Evolutionary conservation across 2,888 invertebrate genomes (phyloP).

Genomic region (Brenthis hecate): DNA sequence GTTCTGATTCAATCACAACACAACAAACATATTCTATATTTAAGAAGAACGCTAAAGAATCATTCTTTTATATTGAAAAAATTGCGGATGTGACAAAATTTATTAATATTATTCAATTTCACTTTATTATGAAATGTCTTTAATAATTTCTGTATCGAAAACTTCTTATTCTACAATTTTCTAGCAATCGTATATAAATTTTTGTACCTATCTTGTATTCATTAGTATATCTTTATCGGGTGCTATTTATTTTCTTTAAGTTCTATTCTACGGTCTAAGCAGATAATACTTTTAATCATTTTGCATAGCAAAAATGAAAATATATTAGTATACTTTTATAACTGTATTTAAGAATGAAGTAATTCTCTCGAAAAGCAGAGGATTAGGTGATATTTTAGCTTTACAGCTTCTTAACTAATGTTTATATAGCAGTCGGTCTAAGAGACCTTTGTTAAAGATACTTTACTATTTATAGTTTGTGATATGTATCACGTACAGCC

Average conservation of each 20-base stretch:
- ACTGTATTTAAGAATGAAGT: conserved; percentile 53
- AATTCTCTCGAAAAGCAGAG: conserved; percentile 67
- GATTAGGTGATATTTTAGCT: conserved; percentile 79
- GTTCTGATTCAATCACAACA: conserved; percentile 19
- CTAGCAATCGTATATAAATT: background rate
- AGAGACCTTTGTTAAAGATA: conserved; percentile 56
- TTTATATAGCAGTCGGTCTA: conserved; percentile 64
- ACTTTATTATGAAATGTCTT: background rate
- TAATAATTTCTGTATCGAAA: background rate
- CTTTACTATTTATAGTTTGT: conserved; percentile 27
- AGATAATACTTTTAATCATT: conserved; percentile 70
- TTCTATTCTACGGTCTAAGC: conserved; percentile 54
- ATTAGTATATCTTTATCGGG: conserved; percentile 42
- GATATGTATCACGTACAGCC: background rate
- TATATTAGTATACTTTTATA: conserved; percentile 55
- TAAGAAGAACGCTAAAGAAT: background rate
- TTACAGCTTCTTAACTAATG: conserved; percentile 73
- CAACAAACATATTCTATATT: background rate
- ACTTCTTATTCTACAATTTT: background rate
- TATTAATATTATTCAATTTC: background rate
- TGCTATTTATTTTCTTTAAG: conserved; percentile 46
- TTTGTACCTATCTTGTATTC: conserved; percentile 34
- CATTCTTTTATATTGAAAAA: too few species aligned
- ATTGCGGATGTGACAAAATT: too few species aligned
- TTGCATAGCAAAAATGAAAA: conserved; percentile 71